Evolutionary conservation across 2,888 invertebrate species (phyloP), one percentile per base, ranked within the genome.

Genomic region (Coelopa pilipes): DNA sequence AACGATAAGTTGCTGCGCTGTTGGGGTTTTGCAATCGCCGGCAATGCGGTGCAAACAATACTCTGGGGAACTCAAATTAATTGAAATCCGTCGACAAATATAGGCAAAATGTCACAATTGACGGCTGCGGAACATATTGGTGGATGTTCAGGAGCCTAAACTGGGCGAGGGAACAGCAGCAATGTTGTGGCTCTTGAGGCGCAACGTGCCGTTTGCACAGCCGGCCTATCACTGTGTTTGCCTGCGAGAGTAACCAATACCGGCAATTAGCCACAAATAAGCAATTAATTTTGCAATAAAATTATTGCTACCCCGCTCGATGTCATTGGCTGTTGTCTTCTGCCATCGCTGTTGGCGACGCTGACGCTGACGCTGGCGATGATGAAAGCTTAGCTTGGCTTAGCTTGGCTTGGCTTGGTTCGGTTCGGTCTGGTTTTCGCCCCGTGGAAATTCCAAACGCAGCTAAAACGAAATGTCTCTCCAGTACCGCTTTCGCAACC

Each of bases 221-320:
- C 17, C 46, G 19, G 12, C 34, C 13, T 47, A 45, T 24, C 53
- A 21, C 55, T 21, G 50, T 72, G 55, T 65, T 45, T 72, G 67
- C 45, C 19, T 50, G 47, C 12, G 45, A 50, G 62, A 21, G 71
- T 71, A 71, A 71, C 83, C 81, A 81, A 84, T 84, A 83, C 84
- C 81, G 79, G 79, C 83, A 84, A 84, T 84, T 84, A 84, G 83
- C 82, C 81, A 85, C 84, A 84, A 84, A 84, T 84, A 84, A 84
- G 83, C 84, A 84, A 84, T 84, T 84, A 84, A 84, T 84, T 84
- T 84, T 84, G 82, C 82, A 84, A 84, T 82, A 83, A 84, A 84
- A 68, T 68, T 73, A 34, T 34, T 7, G 2, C 34, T 34, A n/a
- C n/a, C n/a, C n/a, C n/a, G n/a, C n/a, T 34, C 34, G 34, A 4